A percentile compares a stretch with the other conserved stretches of the same genome.
Evolutionary conservation across 2,113 vertebrate genomes (phyloP).

Genomic region (Engraulis encrasicolus): DNA sequence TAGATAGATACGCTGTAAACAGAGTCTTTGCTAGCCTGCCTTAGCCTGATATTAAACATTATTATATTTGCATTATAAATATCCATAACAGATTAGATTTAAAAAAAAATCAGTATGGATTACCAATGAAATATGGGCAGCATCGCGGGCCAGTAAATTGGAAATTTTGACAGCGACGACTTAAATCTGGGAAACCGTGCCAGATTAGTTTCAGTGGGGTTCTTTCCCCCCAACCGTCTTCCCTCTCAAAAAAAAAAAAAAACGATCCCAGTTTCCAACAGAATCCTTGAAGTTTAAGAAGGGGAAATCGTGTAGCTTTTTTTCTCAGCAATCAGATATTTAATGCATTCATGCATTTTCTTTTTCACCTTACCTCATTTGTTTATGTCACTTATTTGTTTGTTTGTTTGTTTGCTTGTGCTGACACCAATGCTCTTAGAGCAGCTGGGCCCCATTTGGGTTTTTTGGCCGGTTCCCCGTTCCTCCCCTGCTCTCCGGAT

Average conservation of each 20-base stretch:
- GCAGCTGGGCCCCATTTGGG: conserved; percentile 75
- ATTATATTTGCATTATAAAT: neutral
- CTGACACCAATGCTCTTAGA: conserved; percentile 62
- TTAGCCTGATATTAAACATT: conserved; percentile 14
- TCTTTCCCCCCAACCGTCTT: conserved; percentile 25
- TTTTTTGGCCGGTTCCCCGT: conserved; percentile 50
- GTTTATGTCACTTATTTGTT: neutral
- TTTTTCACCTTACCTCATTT: neutral
- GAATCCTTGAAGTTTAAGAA: conserved; percentile 44
- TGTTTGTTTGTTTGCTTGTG: conserved; percentile 45
- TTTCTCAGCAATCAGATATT: conserved; percentile 51
- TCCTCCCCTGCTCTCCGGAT: conserved; percentile 69
- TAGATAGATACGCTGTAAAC: neutral
- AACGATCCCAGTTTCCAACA: conserved; percentile 25
- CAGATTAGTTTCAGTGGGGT: conserved; percentile 50
- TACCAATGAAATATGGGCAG: conserved; percentile 30
- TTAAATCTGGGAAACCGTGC: conserved; percentile 47
- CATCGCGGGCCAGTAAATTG: conserved; percentile 55
- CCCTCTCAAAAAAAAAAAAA: too few relatives aligned
- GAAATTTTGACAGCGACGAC: conserved; percentile 55
- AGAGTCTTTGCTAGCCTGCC: neutral
- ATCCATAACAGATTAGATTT: conserved; percentile 2
- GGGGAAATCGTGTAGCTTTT: conserved; percentile 49
- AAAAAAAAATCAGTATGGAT: neutral
- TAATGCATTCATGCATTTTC: neutral